These are phyloP conservation scores for Scomber colias DNA, from an alignment of 2,113 vertebrate species.

Conservation along the genomic window DNA sequence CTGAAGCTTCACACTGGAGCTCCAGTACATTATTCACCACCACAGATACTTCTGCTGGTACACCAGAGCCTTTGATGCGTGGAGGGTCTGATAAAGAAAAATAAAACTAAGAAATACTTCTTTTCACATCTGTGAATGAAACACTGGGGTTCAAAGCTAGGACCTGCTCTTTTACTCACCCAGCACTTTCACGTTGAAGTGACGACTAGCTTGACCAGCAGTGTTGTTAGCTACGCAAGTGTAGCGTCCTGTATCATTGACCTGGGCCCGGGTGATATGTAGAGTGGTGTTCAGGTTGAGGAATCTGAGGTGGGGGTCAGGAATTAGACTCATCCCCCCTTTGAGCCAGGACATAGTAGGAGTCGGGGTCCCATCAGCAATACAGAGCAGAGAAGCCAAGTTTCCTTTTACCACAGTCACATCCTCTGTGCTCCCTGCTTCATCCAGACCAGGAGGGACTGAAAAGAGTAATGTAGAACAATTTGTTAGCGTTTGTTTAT, in stretches of 20 bases:
- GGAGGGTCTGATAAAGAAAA: conserved; percentile 89
- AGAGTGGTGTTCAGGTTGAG: conserved; percentile 87
- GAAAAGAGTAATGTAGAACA: not conserved
- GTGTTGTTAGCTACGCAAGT: conserved; percentile 90
- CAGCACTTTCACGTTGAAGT: conserved; percentile 91
- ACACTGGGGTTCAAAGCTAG: not conserved
- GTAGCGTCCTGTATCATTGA: conserved; percentile 87
- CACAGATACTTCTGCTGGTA: conserved; percentile 89
- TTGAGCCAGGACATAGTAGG: conserved; percentile 92
- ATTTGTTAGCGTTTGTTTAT: no score
- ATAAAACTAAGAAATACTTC: not conserved
- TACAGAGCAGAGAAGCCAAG: conserved; percentile 84
- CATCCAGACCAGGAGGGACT: conserved; percentile 93
- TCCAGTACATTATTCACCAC: conserved; percentile 90
- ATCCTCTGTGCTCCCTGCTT: conserved; percentile 88
- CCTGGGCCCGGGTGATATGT: conserved; percentile 81
- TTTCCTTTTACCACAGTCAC: conserved; percentile 88
- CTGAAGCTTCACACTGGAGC: conserved; percentile 89
- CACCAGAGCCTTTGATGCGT: conserved; percentile 89
- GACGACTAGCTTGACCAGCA: conserved; percentile 91
- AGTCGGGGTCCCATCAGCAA: conserved; percentile 88
- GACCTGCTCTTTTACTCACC: conserved; percentile 80
- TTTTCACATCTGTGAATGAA: not conserved
- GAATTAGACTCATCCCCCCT: conserved; percentile 78
- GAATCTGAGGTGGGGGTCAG: conserved; percentile 68